Percentiles rank a stretch among this genome's conserved stretches.
Conservation (phyloP, 1,140 invertebrate genomes). For the Melitaea cinxia region DNA sequence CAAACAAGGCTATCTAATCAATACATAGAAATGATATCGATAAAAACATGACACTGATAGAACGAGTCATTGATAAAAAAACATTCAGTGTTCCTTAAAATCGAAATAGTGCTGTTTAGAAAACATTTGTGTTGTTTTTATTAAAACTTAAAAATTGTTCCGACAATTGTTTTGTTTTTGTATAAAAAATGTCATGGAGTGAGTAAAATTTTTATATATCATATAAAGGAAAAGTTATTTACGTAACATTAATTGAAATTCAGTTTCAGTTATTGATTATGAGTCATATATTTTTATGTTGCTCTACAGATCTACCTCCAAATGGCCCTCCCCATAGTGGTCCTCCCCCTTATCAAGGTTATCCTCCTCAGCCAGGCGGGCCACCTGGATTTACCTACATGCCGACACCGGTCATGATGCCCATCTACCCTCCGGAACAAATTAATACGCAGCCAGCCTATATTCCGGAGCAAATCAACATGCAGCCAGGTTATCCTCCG, state of each 20-base stretch:
- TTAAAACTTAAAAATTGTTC: no score
- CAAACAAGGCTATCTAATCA: constrained; percentile 41
- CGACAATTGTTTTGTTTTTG: constrained; percentile 17
- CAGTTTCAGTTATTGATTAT: no score
- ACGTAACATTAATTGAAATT: no score
- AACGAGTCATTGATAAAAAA: constrained; percentile 21
- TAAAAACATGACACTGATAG: constrained; percentile 22
- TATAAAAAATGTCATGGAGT: constrained; percentile 36
- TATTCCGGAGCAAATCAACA: constrained; percentile 39
- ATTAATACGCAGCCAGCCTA: constrained; percentile 29
- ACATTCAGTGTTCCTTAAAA: constrained; percentile 16
- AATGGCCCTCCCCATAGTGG: constrained; percentile 56
- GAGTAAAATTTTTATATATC: constrained; percentile 16
- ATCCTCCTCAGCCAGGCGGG: constrained; percentile 43
- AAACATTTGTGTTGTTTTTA: constrained; percentile 14
- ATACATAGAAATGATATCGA: constrained; percentile 25
- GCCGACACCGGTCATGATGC: constrained; percentile 62
- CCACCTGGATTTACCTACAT: constrained; percentile 51
- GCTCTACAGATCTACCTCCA: constrained; percentile 40
- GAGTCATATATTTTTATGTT: neutral
- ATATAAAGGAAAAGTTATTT: no score
- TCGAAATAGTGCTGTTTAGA: constrained; percentile 8
- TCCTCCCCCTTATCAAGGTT: constrained; percentile 53
- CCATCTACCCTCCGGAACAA: constrained; percentile 51
- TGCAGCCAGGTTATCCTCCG: constrained; percentile 41